These are phyloP conservation scores for Diplazon laetatorius DNA, from an alignment of 2,888 invertebrate species.

Conservation along the genomic window DNA sequence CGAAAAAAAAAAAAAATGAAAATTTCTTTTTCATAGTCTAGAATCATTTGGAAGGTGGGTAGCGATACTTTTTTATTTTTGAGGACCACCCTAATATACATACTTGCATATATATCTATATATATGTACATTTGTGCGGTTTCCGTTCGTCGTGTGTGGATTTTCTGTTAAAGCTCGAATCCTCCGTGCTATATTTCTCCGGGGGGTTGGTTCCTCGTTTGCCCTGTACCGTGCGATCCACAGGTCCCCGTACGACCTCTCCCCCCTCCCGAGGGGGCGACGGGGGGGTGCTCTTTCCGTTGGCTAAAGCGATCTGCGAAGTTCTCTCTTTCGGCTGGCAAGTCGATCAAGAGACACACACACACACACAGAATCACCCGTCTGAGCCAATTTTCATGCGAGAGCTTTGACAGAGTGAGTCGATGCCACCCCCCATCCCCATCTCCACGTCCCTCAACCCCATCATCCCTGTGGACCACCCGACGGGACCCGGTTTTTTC, in stretches of 20 bases:
- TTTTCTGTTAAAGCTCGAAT: slow-evolving; percentile 29
- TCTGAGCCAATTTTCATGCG: slow-evolving; percentile 50
- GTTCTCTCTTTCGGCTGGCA: slow-evolving; percentile 28
- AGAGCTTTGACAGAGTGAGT: slow-evolving; percentile 50
- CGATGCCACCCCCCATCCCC: neutral
- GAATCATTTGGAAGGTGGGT: too few relatives aligned
- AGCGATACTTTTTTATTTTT: too few relatives aligned
- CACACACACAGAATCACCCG: slow-evolving; percentile 25
- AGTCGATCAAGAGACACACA: slow-evolving; percentile 43
- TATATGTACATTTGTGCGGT: slow-evolving; percentile 51
- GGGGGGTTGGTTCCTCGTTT: slow-evolving; percentile 27
- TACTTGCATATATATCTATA: neutral
- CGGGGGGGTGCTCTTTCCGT: slow-evolving; percentile 12
- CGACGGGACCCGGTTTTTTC: neutral
- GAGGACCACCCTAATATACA: too few relatives aligned
- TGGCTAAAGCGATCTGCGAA: slow-evolving; percentile 9
- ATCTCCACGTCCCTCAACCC: too few relatives aligned
- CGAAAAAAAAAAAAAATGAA: slow-evolving; percentile 37
- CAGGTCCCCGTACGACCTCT: slow-evolving; percentile 2
- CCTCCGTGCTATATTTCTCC: slow-evolving; percentile 45
- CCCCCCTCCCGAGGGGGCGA: too few relatives aligned
- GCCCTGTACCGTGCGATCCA: slow-evolving; percentile 1
- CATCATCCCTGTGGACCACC: slow-evolving; percentile 22
- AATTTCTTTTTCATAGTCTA: too few relatives aligned
- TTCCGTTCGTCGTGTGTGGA: slow-evolving; percentile 31